Percentiles rank a stretch among this genome's conserved stretches.
These are phyloP conservation scores for Urosaurus nigricauda DNA, from an alignment of 2,797 vertebrate species.

Conservation along the genomic window DNA sequence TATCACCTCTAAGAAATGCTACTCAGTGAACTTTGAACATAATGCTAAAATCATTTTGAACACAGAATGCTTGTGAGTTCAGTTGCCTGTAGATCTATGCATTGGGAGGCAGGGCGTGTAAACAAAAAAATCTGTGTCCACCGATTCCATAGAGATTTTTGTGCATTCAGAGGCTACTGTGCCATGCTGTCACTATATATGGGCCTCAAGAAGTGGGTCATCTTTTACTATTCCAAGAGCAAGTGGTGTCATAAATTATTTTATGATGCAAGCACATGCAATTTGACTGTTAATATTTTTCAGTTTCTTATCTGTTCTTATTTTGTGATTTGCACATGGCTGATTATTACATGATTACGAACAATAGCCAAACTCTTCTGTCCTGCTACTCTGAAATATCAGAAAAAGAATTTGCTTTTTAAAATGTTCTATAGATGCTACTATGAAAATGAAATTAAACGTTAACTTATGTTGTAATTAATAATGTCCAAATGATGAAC, in stretches of 20 bases:
- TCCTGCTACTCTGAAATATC: slow-evolving; percentile 59
- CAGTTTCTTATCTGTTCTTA: slow-evolving; percentile 64
- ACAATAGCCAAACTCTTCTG: slow-evolving; percentile 59
- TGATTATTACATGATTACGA: slow-evolving; percentile 61
- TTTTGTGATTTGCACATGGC: slow-evolving; percentile 61
- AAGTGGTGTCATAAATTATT: slow-evolving; percentile 71
- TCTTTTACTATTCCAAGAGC: slow-evolving; percentile 63
- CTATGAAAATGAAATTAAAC: slow-evolving; percentile 62
- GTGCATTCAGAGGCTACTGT: too few relatives aligned
- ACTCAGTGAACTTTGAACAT: not conserved
- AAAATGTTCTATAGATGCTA: slow-evolving; percentile 65
- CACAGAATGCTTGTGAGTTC: not conserved
- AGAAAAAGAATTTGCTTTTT: slow-evolving; percentile 54
- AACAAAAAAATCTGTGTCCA: not conserved
- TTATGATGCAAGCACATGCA: slow-evolving; percentile 69
- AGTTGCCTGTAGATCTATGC: not conserved
- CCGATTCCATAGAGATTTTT: not conserved
- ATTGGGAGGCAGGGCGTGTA: not conserved
- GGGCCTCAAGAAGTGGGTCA: not conserved
- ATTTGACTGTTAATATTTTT: slow-evolving; percentile 74
- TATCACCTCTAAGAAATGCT: not conserved
- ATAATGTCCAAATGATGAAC: slow-evolving; percentile 55
- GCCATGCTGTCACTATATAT: not conserved
- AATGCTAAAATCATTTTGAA: not conserved
- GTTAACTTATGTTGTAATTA: slow-evolving; percentile 60